Percentiles rank a stretch among this genome's conserved stretches.
phyloP scores from a whole-genome alignment of 2,797 vertebrate genomes.

The Lagodon rhomboides region DNA sequence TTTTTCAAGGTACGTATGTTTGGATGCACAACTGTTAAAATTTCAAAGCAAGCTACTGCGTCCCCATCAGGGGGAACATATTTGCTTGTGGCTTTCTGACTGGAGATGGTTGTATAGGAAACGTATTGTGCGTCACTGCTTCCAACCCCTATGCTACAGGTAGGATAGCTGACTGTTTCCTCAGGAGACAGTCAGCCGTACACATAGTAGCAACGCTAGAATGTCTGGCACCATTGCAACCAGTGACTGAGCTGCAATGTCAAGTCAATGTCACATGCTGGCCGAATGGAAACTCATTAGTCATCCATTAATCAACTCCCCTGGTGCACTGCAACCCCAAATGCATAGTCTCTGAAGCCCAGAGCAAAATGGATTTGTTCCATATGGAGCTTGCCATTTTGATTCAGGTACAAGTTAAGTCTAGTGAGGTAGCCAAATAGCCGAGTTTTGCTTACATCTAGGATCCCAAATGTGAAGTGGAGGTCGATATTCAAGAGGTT shows the following conservation, averaged over 20 bases:
- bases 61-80: slow-evolving; percentile 43
- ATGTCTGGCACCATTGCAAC: slow-evolving; percentile 40
- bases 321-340: neutral
- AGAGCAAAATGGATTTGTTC: slow-evolving; percentile 42
- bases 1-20: slow-evolving; percentile 88
- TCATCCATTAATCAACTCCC: slow-evolving; percentile 47
- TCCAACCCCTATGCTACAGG: slow-evolving; percentile 22
- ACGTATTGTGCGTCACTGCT: slow-evolving; percentile 1
- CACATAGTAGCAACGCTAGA: slow-evolving; percentile 7
- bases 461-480: neutral
- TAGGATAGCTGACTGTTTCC: slow-evolving; percentile 22
- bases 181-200: slow-evolving; percentile 21
- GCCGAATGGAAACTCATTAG: slow-evolving; percentile 55
- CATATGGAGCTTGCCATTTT: slow-evolving; percentile 11
- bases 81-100: slow-evolving; percentile 24
- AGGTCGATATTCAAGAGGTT: neutral
- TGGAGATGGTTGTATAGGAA: slow-evolving; percentile 21
- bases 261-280: slow-evolving; percentile 35
- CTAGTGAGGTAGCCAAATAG: slow-evolving; percentile 1
- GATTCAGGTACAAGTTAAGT: slow-evolving; percentile 16
- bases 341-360: slow-evolving; percentile 1
- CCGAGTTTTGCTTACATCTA: neutral
- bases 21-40: slow-evolving; percentile 43
- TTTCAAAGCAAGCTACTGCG: slow-evolving; percentile 40
- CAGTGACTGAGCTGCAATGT: slow-evolving; percentile 54